Evolutionary conservation across 2,113 vertebrate genomes (phyloP).

Genomic region (Drymodes brunneopygia): DNA sequence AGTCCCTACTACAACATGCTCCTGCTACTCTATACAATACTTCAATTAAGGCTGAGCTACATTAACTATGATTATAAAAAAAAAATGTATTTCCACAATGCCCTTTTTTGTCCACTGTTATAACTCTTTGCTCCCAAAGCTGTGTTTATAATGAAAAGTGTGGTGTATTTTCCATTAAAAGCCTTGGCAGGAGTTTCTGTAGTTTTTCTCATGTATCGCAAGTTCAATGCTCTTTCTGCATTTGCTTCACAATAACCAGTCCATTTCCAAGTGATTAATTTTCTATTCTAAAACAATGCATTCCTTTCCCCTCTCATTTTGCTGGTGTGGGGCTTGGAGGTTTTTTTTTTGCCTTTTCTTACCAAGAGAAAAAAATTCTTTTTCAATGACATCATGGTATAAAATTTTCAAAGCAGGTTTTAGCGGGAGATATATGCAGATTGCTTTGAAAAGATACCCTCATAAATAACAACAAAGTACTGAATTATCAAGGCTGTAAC

Average conservation of each 20-base stretch:
- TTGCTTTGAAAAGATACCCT: constrained; percentile 62
- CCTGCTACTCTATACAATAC: neutral
- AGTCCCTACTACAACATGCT: neutral
- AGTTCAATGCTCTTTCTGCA: constrained; percentile 53
- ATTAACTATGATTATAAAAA: constrained; percentile 42
- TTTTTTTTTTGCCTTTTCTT: neutral
- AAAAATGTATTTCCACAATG: constrained; percentile 20
- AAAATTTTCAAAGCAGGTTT: constrained; percentile 66
- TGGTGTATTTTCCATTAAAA: constrained; percentile 64
- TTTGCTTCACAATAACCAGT: constrained; percentile 63
- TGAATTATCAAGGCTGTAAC: constrained; percentile 67
- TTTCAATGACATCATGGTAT: constrained; percentile 57
- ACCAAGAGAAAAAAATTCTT: constrained; percentile 38
- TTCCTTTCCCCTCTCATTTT: constrained; percentile 48
- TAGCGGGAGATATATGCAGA: constrained; percentile 57
- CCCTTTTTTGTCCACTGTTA: constrained; percentile 31
- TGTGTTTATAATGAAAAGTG: constrained; percentile 58
- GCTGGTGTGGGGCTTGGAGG: neutral
- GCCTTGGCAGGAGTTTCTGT: constrained; percentile 61
- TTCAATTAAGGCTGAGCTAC: constrained; percentile 42
- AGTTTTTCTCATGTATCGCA: constrained; percentile 56
- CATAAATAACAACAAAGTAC: constrained; percentile 74
- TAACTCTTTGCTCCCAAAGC: constrained; percentile 48
- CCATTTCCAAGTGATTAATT: constrained; percentile 71
- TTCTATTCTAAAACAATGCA: constrained; percentile 68